A percentile compares a stretch with the other conserved stretches of the same genome.
Conservation (phyloP, 2,113 vertebrate species). For the Muntiacus reevesi region DNA sequence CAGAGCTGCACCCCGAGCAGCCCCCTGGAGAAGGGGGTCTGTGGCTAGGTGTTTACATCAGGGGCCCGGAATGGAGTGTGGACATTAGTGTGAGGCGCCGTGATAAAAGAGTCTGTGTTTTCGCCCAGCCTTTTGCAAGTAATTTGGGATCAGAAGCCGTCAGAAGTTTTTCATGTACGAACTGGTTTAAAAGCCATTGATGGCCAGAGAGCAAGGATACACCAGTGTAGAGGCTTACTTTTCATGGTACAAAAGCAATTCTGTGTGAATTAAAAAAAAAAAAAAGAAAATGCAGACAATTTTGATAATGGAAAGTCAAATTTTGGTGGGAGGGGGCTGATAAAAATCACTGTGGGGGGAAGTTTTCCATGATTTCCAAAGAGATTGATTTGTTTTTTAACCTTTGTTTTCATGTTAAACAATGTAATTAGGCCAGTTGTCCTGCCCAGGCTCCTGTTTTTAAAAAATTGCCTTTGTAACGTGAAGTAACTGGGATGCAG, state of each 20-base stretch:
- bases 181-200: constrained; percentile 67
- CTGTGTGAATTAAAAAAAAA: constrained; percentile 4
- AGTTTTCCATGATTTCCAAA: constrained; percentile 77
- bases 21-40: constrained; percentile 73
- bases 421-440: constrained; percentile 59
- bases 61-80: constrained; percentile 67
- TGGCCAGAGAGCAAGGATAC: constrained; percentile 63
- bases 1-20: constrained; percentile 67
- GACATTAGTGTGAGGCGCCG: constrained; percentile 67
- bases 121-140: constrained; percentile 86
- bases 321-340: not conserved
- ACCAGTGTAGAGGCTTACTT: constrained; percentile 42
- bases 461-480: constrained; percentile 74
- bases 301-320: constrained; percentile 48
- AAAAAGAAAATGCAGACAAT: constrained; percentile 14
- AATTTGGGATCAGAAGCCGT: constrained; percentile 79
- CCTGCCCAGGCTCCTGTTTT: constrained; percentile 29
- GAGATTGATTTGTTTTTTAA: constrained; percentile 71
- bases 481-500: not conserved
- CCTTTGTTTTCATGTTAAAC: constrained; percentile 59
- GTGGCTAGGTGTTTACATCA: constrained; percentile 76
- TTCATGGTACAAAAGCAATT: constrained; percentile 62
- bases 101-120: constrained; percentile 61
- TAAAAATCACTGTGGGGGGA: constrained; percentile 54
- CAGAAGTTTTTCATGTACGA: constrained; percentile 73